phyloP scores from a whole-genome alignment of 2,113 vertebrate genomes.

The Etia nguti region DNA sequence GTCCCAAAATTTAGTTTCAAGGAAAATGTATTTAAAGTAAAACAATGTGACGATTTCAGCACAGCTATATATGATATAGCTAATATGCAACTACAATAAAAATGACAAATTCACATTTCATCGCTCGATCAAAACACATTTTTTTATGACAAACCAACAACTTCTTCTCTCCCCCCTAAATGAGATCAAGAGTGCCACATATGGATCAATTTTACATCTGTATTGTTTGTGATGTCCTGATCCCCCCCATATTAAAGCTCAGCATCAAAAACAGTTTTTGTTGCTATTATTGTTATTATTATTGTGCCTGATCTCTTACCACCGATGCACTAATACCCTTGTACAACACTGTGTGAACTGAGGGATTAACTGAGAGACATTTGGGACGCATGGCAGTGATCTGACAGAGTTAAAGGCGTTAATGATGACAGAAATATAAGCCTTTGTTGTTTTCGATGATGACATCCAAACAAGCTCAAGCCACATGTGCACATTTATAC shows the following conservation, averaged over 20 bases:
- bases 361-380: conserved; percentile 46
- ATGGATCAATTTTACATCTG: background rate
- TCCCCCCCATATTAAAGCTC: conserved; percentile 18
- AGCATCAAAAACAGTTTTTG: conserved; percentile 44
- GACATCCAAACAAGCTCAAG: conserved; percentile 3
- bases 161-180: background rate
- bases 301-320: conserved; percentile 9
- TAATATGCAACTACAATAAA: background rate
- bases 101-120: background rate
- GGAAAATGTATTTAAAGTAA: background rate
- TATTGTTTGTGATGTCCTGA: conserved; percentile 36
- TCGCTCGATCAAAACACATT: background rate
- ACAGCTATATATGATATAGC: background rate
- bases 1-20: background rate
- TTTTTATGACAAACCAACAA: background rate
- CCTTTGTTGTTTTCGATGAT: conserved; percentile 33
- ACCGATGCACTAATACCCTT: conserved; percentile 43
- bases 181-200: background rate
- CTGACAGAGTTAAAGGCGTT: conserved; percentile 7
- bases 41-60: background rate
- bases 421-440: conserved; percentile 21
- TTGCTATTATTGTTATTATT: conserved; percentile 44
- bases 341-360: conserved; percentile 23
- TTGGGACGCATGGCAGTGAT: conserved; percentile 8
- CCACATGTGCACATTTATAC: background rate